Conservation (phyloP, 1,140 invertebrate genomes). For the Idris sp. region DNA sequence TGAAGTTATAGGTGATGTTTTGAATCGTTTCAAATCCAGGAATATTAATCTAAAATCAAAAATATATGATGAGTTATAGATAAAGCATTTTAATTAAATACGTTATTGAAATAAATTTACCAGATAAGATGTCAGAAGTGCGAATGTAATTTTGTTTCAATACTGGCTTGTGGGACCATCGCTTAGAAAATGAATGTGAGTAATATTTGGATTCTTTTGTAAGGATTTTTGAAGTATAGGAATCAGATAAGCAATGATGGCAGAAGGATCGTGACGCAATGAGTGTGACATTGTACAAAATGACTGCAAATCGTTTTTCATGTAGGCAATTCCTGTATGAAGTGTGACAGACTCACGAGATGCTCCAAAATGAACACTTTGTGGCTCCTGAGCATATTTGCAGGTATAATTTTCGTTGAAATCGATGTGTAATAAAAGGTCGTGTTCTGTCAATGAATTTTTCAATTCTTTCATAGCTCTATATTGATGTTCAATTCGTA, state of each 20-base stretch:
- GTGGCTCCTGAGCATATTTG: conserved; percentile 65
- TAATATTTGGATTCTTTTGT: conserved; percentile 4
- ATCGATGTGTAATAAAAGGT: conserved; percentile 44
- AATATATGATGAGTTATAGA: background rate
- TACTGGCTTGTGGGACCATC: conserved; percentile 16
- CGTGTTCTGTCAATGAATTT: conserved; percentile 39
- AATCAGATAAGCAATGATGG: conserved; percentile 40
- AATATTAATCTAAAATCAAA: conserved; percentile 6
- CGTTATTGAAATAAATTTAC: conserved; percentile 6
- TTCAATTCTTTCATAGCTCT: conserved; percentile 26
- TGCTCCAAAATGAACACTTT: conserved; percentile 63
- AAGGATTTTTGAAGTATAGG: conserved; percentile 29
- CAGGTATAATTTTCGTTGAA: conserved; percentile 52
- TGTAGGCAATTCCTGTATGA: conserved; percentile 59
- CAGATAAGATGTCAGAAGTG: conserved; percentile 5
- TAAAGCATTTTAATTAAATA: background rate
- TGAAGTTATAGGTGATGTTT: conserved; percentile 30
- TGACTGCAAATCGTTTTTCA: conserved; percentile 6
- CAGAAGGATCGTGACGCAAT: conserved; percentile 39
- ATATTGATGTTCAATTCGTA: conserved; percentile 34
- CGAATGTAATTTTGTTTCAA: conserved; percentile 12
- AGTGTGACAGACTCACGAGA: conserved; percentile 58
- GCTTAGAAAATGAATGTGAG: conserved; percentile 27
- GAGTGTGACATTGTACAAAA: conserved; percentile 47
- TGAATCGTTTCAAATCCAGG: conserved; percentile 4